Base-by-base conservation (phyloP, 92 coral and sea anemone genomes). In the Umimayanthus chanpuru region DNA sequence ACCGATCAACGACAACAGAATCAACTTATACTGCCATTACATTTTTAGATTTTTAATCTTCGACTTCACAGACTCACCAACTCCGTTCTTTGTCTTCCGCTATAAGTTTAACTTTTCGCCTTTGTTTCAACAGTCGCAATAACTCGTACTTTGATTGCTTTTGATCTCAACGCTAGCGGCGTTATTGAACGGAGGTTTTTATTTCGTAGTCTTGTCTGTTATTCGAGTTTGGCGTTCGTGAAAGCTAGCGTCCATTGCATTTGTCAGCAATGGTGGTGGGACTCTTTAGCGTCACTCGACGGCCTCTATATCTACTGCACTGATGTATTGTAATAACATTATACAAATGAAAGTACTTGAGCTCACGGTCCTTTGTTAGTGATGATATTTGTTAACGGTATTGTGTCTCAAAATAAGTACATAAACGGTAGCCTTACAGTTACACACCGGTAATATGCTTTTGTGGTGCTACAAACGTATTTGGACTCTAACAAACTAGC, bases 271-370 rank as follows among this genome's bases (percentile, higher is more conserved):
- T 43, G 44, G 14, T 43, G n/a, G 28, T 44, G 8, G 43, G 16
- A 43, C 87, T 68, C 25, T 83, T 71, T 4, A 71, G 20, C 58
- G 26, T 68, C 58, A 68, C 66, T 68, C 41, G 25, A 4, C 78
- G 61, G 43, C 20, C 58, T 44, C 26, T 18, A 38, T 49, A 56
- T 80, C 29, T 29, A 40, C 61, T 21, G 44, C 15, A 47, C 9
- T 65, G 49, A 16, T 30, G 23, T 68, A 58, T 36, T 26, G 21
- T 43, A 44, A 70, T 68, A 83, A 23, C 41, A 30, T 83, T 83
- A 67, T 61, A 15, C 64, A 67, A 66, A 44, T 65, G 73, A 41
- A 68, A 71, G 87, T 44, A 47, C 86, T 81, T 40, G 75, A 81
- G 53, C 10, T 38, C 43, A 43, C 55, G 77, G 86, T 65, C 79